Evolutionary conservation across 2,797 vertebrate species (phyloP), one percentile per base, ranked within the genome.

Genomic region (Garrulus glandarius): DNA sequence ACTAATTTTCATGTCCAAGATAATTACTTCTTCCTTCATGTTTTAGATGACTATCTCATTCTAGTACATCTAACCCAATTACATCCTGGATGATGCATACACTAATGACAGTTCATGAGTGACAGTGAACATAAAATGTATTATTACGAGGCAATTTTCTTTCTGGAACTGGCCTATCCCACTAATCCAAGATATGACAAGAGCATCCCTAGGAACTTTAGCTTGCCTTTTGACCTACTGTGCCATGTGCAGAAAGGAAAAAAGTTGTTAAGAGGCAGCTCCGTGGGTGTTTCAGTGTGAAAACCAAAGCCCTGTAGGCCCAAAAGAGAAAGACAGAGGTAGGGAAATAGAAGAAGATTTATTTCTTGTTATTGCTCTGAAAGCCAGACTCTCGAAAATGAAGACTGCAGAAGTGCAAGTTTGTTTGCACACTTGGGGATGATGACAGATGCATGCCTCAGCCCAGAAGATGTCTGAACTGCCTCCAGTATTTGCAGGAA

Each of bases 1-100:
- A 93, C 92, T 93, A 92, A 92, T 94, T 96, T 96, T 94, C 82
- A 86, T 78, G 95, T 97, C 95, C 95, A 94, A 95, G 79, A 55
- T 93, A 95, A 97, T 92, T 92, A 74, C 79, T 83, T 83, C 93
- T 94, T 94, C 75, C 91, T 93, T 95, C 84, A 77, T 87, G 95
- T 89, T 87, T 91, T 52, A 95, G 93, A 96, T 95, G 15, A 84
- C 57, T 95, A 96, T 97, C 92, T 93, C 65, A 32, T 92, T 92
- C 82, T 91, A 92, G 84, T 87, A 96, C 84, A 78, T 81, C 69
- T 86, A 95, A 83, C 84, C 61, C 92, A 96, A 96, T 95, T 97
- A 96, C 72, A 87, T 63, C 50, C 84, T 92, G 84, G 76, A 92
- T 93, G 92, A 94, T 91, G 76, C 68, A 92, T 43, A 61, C 18